phyloP scores from a whole-genome alignment of 2,113 vertebrate genomes.

The Neotragus moschatus region DNA sequence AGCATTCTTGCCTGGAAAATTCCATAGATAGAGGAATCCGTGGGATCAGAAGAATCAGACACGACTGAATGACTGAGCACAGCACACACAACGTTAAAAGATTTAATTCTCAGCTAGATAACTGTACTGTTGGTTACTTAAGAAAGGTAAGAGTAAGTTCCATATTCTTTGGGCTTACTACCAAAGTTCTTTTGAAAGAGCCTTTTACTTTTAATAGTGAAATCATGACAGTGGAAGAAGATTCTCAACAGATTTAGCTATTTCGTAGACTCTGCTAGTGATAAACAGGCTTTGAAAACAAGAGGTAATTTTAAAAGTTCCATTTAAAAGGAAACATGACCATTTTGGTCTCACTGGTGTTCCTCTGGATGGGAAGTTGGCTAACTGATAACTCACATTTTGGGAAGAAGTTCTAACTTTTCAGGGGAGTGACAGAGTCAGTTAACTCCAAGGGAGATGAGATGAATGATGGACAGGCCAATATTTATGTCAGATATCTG shows the following conservation, averaged over 20 bases:
- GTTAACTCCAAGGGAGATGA: not conserved
- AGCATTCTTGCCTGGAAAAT: not conserved
- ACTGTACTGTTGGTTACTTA: conserved; percentile 4
- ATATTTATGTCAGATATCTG: not conserved
- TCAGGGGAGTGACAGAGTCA: not conserved
- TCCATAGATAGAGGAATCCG: not conserved
- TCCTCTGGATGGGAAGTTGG: not conserved
- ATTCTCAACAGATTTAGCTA: conserved; percentile 68
- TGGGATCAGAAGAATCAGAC: not conserved
- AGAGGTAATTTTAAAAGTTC: conserved; percentile 50
- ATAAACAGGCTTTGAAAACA: conserved; percentile 71
- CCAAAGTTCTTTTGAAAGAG: conserved; percentile 75
- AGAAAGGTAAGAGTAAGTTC: not conserved
- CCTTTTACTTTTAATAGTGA: conserved; percentile 74
- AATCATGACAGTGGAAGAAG: conserved; percentile 70
- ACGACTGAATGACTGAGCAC: not conserved
- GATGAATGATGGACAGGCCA: not conserved
- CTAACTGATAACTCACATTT: not conserved
- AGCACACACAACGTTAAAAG: not conserved
- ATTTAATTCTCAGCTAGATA: conserved; percentile 15
- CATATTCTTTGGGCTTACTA: not conserved
- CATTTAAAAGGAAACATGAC: conserved; percentile 57
- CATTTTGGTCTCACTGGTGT: conserved; percentile 34
- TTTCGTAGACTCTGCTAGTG: conserved; percentile 72
- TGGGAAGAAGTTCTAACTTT: not conserved